Base-by-base conservation (phyloP, 2,113 vertebrate species). In the Siphamia tubifer region DNA sequence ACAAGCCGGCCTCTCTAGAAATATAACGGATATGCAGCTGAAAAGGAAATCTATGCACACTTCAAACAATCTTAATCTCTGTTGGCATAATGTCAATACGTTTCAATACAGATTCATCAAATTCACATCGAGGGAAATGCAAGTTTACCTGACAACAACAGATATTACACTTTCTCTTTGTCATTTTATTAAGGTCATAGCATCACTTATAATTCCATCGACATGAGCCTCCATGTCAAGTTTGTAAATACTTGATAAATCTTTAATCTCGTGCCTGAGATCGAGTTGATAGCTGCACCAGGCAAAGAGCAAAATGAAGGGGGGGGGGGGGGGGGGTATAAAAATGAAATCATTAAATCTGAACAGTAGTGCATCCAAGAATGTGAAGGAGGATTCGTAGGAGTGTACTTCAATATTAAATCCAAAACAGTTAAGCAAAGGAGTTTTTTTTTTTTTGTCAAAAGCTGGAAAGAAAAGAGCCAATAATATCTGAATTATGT, bases 31-130 rank as follows among this genome's bases (percentile, higher is more conserved):
- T 83, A 72, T 39, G 49, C 60, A 35, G 31, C 40, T 16, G 53
- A 87, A 86, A 79, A 69, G 81, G 53, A 90, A 89, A 90, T 90
- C 87, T 17, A 89, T 90, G 81, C 49, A 27, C 81, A 87, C 81
- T 87, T 90, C 82, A 89, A 87, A 90, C 74, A 83, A 79, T 82
- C 83, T 87, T 89, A 89, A 90, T 89, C 89, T 88, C 53, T 7
- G 15, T 44, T 79, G 86, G 76, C 79, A 36, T 23, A 39, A 57
- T 38, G 23, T 88, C 86, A 44, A 91, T 91, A 83, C 28, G 24
- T 77, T 84, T 88, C 84, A 70, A 87, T 88, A 82, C 48, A 31
- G 60, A 88, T 89, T 88, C 69, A 82, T 91, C 84, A 87, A 69
- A 68, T 12, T 34, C 20, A 30, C 66, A 32, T 67, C 27, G 1